These are phyloP conservation scores for Acronicta leporina DNA, from an alignment of 2,888 invertebrate species.

Conservation along the genomic window DNA sequence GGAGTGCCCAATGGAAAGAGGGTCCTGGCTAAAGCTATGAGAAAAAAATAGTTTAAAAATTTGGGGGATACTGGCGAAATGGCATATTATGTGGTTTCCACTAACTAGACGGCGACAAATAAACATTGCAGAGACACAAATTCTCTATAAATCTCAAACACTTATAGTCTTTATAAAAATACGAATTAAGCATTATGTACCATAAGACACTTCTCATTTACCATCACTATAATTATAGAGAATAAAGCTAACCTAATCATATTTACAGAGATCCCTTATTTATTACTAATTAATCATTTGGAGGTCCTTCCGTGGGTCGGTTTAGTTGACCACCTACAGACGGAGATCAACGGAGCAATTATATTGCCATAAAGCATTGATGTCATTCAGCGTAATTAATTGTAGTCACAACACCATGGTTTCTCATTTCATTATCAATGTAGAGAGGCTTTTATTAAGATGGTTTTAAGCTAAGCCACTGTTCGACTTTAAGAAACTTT, in stretches of 20 bases:
- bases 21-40: no score
- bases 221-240: slow-evolving; percentile 58
- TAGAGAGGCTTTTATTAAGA: no score
- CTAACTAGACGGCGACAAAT: slow-evolving; percentile 25
- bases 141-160: slow-evolving; percentile 63
- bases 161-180: slow-evolving; percentile 77
- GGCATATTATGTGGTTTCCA: neutral
- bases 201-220: slow-evolving; percentile 77
- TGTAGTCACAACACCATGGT: no score
- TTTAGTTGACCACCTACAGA: no score
- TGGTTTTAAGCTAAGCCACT: no score
- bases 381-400: no score
- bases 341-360: no score
- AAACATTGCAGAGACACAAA: slow-evolving; percentile 27
- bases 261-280: slow-evolving; percentile 68
- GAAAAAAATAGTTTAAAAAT: no score
- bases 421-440: no score
- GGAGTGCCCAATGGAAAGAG: no score
- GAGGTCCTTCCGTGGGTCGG: slow-evolving; percentile 5
- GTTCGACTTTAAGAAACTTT: no score
- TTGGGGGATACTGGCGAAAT: neutral
- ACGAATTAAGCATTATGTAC: slow-evolving; percentile 70
- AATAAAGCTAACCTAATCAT: slow-evolving; percentile 57
- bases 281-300: slow-evolving; percentile 45
- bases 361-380: no score